Conservation (phyloP, 2,113 vertebrate species). For the Melanostigma gelatinosum region DNA sequence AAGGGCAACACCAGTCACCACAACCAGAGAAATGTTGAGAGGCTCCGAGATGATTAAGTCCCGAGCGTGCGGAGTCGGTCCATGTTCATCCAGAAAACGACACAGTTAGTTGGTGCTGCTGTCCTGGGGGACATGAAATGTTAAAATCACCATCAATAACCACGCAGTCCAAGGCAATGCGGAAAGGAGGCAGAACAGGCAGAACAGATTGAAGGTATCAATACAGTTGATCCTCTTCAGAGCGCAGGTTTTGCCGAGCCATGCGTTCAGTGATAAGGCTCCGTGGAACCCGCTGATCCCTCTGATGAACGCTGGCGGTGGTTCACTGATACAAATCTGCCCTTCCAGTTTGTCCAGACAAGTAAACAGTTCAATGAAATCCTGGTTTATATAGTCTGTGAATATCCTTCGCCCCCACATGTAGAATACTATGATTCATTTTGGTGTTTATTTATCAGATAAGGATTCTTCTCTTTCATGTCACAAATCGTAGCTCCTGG, state of each 20-base stretch:
- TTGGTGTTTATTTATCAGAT: too few relatives aligned
- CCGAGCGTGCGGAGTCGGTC: too few relatives aligned
- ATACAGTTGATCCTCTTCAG: neutral
- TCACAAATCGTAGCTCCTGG: neutral
- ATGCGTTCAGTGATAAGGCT: neutral
- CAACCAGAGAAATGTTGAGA: too few relatives aligned
- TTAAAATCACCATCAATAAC: too few relatives aligned
- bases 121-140: too few relatives aligned
- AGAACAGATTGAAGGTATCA: conserved; percentile 17
- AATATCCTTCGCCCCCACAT: neutral
- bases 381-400: neutral
- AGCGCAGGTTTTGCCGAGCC: neutral
- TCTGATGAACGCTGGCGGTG: neutral
- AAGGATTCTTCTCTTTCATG: too few relatives aligned
- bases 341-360: neutral
- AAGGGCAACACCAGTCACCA: neutral
- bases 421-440: neutral
- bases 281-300: conserved; percentile 4
- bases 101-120: too few relatives aligned
- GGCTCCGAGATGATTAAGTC: neutral
- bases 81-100: too few relatives aligned
- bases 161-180: too few relatives aligned
- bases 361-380: neutral
- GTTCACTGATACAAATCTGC: neutral
- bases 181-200: neutral